These are phyloP conservation scores for Chionomys nivalis DNA, from an alignment of 2,113 vertebrate species.

Conservation along the genomic window DNA sequence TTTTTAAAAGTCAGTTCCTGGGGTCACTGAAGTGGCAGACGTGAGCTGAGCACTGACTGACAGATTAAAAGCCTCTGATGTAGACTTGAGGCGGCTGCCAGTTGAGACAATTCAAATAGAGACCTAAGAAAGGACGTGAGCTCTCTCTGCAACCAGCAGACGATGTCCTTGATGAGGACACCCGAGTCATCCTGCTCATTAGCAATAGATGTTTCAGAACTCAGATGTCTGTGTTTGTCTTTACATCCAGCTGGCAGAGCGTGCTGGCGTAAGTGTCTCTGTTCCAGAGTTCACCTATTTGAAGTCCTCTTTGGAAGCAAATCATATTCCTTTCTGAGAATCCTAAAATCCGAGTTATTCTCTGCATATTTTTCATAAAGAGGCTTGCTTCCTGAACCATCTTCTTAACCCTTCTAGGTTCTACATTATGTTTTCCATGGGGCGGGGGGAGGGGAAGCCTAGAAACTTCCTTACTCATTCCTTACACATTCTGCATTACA, in stretches of 20 bases:
- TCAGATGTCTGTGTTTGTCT: neutral
- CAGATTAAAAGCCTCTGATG: neutral
- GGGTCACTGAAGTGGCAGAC: too few relatives aligned
- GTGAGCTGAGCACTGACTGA: neutral
- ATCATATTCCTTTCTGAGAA: accelerated
- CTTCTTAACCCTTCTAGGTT: neutral
- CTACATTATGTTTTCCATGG: neutral
- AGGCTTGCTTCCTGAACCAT: neutral
- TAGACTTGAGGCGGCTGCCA: neutral
- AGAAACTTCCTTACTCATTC: too few relatives aligned
- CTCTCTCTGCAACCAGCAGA: neutral
- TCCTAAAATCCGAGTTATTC: neutral
- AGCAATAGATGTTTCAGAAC: neutral
- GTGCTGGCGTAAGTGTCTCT: neutral
- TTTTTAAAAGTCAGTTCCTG: neutral
- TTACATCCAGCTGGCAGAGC: neutral
- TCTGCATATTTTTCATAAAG: neutral
- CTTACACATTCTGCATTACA: neutral
- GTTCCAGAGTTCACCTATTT: neutral
- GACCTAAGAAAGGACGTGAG: neutral
- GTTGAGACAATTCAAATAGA: neutral
- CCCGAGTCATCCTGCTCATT: too few relatives aligned
- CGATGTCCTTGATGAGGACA: too few relatives aligned
- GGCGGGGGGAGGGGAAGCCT: too few relatives aligned
- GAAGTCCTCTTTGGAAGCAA: neutral